Evolutionary conservation across 2,888 invertebrate species (phyloP).

Genomic region (Sialis fuliginosa): DNA sequence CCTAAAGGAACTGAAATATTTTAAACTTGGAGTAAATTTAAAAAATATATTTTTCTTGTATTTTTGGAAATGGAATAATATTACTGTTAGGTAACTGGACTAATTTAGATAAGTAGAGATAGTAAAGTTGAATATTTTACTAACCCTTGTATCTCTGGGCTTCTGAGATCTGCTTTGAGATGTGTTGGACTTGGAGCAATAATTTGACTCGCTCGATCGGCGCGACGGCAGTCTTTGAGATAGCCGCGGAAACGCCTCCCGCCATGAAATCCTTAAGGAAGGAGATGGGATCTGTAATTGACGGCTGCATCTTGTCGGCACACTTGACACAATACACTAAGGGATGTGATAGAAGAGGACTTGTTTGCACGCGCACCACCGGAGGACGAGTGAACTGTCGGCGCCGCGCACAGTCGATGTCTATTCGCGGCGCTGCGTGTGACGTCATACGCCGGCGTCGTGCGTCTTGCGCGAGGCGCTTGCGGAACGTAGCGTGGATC

Average conservation of each 20-base stretch:
- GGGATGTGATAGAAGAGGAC: too few species aligned
- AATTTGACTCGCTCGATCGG: constrained; percentile 92
- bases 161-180: constrained; percentile 72
- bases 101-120: neutral
- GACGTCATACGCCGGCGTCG: too few species aligned
- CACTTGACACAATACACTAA: too few species aligned
- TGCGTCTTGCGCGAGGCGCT: too few species aligned
- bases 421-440: too few species aligned
- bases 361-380: too few species aligned
- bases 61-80: too few species aligned
- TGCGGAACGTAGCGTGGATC: too few species aligned
- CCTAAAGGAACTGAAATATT: too few species aligned
- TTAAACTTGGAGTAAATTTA: neutral
- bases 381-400: too few species aligned
- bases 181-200: constrained; percentile 85
- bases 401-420: too few species aligned
- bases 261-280: constrained; percentile 82
- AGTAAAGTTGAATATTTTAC: constrained; percentile 7
- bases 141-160: constrained; percentile 83
- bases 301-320: constrained; percentile 2
- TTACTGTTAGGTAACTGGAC: neutral
- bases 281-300: constrained; percentile 54
- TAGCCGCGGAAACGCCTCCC: constrained; percentile 82
- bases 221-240: constrained; percentile 87
- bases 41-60: too few species aligned